Evolutionary conservation across 2,113 vertebrate species (phyloP).

Genomic region (Triplophysa siluroides): DNA sequence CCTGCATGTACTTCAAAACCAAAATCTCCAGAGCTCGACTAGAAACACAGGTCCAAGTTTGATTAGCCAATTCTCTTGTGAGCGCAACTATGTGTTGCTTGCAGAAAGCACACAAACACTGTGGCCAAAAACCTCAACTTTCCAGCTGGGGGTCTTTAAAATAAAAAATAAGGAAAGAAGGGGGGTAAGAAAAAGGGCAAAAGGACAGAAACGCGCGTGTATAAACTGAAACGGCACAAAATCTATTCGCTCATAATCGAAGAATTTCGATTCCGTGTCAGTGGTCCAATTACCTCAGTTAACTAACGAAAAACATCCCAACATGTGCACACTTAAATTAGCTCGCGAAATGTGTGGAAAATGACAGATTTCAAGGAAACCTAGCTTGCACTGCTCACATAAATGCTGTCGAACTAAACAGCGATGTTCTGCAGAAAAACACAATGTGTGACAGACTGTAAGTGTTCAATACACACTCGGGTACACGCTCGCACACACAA

Average conservation of each 20-base stretch:
- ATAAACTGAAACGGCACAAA: slow-evolving; percentile 33
- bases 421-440: slow-evolving; percentile 21
- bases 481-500: slow-evolving; percentile 21
- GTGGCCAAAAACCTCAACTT: slow-evolving; percentile 56
- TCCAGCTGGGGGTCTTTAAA: slow-evolving; percentile 58
- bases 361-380: background rate
- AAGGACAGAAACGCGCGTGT: slow-evolving; percentile 47
- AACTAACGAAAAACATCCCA: slow-evolving; percentile 52
- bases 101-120: slow-evolving; percentile 46
- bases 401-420: background rate
- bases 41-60: slow-evolving; percentile 53
- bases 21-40: slow-evolving; percentile 51
- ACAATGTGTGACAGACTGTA: background rate
- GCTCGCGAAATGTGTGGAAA: background rate
- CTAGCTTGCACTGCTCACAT: background rate
- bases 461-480: background rate
- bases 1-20: slow-evolving; percentile 42
- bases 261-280: slow-evolving; percentile 65
- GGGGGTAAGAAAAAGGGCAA: slow-evolving; percentile 51
- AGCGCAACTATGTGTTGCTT: slow-evolving; percentile 54
- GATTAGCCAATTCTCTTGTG: slow-evolving; percentile 60
- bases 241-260: slow-evolving; percentile 68
- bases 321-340: slow-evolving; percentile 26
- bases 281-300: slow-evolving; percentile 62
- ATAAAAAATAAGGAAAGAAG: slow-evolving; percentile 16